A percentile compares a stretch with the other conserved stretches of the same genome.
These are phyloP conservation scores for Tupaia tana DNA, from an alignment of 2,113 vertebrate species.

Conservation along the genomic window DNA sequence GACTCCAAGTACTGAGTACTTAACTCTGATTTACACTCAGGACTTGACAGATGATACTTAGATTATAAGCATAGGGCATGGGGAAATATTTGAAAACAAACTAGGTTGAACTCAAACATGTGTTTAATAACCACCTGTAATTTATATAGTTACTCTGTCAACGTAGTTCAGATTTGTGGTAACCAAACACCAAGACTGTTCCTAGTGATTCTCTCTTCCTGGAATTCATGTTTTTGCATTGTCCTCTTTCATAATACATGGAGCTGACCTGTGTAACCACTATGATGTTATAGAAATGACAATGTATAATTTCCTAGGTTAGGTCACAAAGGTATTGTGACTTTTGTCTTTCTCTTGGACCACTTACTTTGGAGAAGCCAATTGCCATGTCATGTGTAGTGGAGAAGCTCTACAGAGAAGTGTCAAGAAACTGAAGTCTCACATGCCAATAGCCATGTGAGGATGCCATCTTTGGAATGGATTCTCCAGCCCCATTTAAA, in stretches of 20 bases:
- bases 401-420: neutral
- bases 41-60: neutral
- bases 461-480: neutral
- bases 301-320: neutral
- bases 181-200: neutral
- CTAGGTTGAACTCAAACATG: neutral
- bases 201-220: neutral
- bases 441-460: neutral
- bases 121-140: slow-evolving; percentile 13
- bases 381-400: neutral
- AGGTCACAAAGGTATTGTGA: neutral
- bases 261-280: neutral
- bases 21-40: neutral
- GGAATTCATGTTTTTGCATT: neutral
- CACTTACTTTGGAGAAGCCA: neutral
- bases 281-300: neutral
- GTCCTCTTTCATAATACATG: neutral
- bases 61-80: neutral
- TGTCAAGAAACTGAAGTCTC: neutral
- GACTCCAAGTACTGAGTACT: neutral
- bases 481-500: neutral
- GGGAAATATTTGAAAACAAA: slow-evolving; percentile 20
- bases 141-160: neutral
- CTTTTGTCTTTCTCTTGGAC: slow-evolving; percentile 24
- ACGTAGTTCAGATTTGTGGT: neutral